These are phyloP conservation scores for Nemotelus nigrinus DNA, from an alignment of 2,888 invertebrate species.

Conservation along the genomic window DNA sequence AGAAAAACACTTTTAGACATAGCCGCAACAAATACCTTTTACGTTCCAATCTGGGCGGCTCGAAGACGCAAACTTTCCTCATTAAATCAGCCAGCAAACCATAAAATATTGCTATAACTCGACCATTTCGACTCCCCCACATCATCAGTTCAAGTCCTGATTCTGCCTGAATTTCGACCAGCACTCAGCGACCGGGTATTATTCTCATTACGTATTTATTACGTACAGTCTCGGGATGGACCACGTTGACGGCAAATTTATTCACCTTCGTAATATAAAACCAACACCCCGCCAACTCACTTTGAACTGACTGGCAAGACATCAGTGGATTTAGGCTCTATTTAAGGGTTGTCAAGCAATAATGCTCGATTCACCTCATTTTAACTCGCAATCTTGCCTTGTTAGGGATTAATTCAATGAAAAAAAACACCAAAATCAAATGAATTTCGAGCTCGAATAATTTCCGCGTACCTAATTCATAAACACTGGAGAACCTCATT, in stretches of 20 bases:
- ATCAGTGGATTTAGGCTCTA: too few species aligned
- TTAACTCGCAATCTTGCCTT: too few species aligned
- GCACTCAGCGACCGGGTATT: constrained; percentile 34
- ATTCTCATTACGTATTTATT: constrained; percentile 51
- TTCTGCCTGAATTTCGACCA: constrained; percentile 10
- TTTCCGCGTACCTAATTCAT: too few species aligned
- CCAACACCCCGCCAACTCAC: constrained; percentile 29
- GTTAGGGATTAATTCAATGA: too few species aligned
- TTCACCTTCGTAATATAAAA: constrained; percentile 51
- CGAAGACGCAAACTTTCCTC: constrained; percentile 47
- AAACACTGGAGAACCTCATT: too few species aligned
- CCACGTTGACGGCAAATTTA: constrained; percentile 48
- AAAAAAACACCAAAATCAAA: too few species aligned
- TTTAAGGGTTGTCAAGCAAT: too few species aligned
- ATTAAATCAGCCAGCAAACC: constrained; percentile 51
- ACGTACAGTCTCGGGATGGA: constrained; percentile 49
- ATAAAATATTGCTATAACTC: constrained; percentile 48
- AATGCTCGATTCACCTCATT: too few species aligned
- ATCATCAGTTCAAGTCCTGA: not conserved
- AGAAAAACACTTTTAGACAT: not conserved
- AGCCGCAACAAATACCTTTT: constrained; percentile 18
- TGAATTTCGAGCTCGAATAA: too few species aligned
- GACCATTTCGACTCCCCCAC: constrained; percentile 34
- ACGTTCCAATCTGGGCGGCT: constrained; percentile 38
- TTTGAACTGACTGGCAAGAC: not conserved